phyloP scores from a whole-genome alignment of 1,140 invertebrate genomes.

The Pissodes strobi region DNA sequence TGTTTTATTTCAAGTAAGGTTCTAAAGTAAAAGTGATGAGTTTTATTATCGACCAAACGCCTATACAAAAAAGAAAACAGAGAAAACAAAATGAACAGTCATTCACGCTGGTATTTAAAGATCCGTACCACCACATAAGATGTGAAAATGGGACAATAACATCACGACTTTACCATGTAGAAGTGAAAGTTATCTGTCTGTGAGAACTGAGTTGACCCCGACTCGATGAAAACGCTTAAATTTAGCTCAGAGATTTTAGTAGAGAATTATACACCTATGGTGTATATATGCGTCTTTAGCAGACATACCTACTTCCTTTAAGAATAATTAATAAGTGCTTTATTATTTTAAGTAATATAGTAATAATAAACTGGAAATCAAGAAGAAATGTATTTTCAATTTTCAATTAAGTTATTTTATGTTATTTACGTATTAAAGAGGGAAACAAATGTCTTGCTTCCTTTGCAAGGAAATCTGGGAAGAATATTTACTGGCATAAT shows the following conservation, averaged over 20 bases:
- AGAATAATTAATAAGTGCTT: too few species aligned
- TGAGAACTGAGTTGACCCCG: slow-evolving; percentile 27
- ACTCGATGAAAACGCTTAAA: slow-evolving; percentile 20
- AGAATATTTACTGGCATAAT: too few species aligned
- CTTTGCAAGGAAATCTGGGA: too few species aligned
- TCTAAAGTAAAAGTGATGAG: slow-evolving; percentile 15
- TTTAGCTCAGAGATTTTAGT: slow-evolving; percentile 7
- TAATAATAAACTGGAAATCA: too few species aligned
- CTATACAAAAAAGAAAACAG: background rate
- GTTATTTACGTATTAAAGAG: too few species aligned
- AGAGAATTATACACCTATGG: background rate
- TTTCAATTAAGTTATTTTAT: too few species aligned
- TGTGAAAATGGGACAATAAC: slow-evolving; percentile 23
- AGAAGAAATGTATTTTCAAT: too few species aligned
- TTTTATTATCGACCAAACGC: background rate
- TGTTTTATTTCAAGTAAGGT: background rate
- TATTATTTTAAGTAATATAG: too few species aligned
- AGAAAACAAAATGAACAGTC: slow-evolving; percentile 17
- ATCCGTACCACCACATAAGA: slow-evolving; percentile 8
- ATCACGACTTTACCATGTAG: slow-evolving; percentile 19
- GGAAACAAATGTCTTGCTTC: too few species aligned
- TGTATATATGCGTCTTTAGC: too few species aligned
- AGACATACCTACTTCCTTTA: slow-evolving; percentile 1
- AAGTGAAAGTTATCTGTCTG: slow-evolving; percentile 29
- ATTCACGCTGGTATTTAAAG: slow-evolving; percentile 11